Evolutionary conservation across 1,140 invertebrate genomes (phyloP), one percentile per base, ranked within the genome.

Genomic region (Heliconius congener): DNA sequence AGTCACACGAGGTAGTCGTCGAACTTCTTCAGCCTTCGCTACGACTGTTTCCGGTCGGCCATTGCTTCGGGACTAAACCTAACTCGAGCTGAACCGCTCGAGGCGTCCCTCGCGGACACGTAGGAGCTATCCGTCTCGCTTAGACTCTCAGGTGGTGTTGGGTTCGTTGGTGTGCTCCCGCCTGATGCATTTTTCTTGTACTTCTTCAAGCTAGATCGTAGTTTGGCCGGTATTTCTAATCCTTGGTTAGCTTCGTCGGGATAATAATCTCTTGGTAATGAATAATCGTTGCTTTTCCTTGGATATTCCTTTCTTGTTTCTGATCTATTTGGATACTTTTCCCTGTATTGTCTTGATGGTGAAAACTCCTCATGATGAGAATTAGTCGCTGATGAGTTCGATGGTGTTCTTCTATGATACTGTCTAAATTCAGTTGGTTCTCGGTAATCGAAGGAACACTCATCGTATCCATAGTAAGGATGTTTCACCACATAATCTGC

Each of bases 111-210:
- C 3, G 97, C 97, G 1, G 97, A 98, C 55, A 97, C 96, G 87
- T 98, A 98, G 50, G 97, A 97, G 82, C 97, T 97, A 83, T 98
- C 97, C 74, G 91, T 93, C 74, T 98, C 97, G 83, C 97, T 98
- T 19, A 97, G 87, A 83, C 97, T 97, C 82, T 98, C 98, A 0
- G 97, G 97, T 0, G 97, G 97, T 3, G 97, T 98, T 2, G 97
- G 96, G 93, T 98, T 98, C 2, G 97, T 98, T 39, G 97, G 97
- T 0, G 97, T 98, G n/a, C 96, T 96, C 0, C 96, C 96, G 60
- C 96, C 96, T 6, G 81, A 80, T 46, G 50, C 82, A 84, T 9
- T 87, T 74, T 95, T 95, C 84, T 95, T 95, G 79, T 96, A 96
- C 82, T 97, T 95, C 85, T 97, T 97, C n/a, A 97, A 88, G 86